Evolutionary conservation across 1,140 invertebrate species (phyloP).

Genomic region (Delia radicum): DNA sequence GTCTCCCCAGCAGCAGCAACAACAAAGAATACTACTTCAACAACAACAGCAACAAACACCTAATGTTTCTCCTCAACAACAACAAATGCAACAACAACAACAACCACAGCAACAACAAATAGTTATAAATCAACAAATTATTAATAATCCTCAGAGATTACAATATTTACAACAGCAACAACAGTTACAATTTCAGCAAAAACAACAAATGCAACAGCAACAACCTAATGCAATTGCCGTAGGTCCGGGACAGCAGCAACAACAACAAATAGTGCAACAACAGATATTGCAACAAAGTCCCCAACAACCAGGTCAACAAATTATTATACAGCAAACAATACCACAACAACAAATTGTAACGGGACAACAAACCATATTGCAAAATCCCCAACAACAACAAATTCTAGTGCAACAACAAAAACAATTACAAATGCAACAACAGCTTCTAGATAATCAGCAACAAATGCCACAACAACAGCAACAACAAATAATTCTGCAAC

Average conservation of each 20-base stretch:
- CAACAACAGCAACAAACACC: conserved; percentile 32
- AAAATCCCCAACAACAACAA: conserved; percentile 26
- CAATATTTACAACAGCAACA: conserved; percentile 52
- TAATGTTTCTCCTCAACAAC: conserved; percentile 29
- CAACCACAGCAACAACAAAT: conserved; percentile 49
- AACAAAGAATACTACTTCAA: conserved; percentile 33
- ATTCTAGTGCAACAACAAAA: conserved; percentile 27
- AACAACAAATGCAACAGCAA: conserved; percentile 32
- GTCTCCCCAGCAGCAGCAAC: conserved; percentile 38
- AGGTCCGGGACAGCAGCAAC: conserved; percentile 30
- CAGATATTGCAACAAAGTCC: conserved; percentile 31
- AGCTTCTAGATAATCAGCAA: conserved; percentile 23
- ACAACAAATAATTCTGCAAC: conserved; percentile 39
- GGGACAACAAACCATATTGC: conserved; percentile 31
- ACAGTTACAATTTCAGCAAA: conserved; percentile 41
- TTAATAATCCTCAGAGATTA: conserved; percentile 43
- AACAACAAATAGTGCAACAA: conserved; percentile 42
- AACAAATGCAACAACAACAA: conserved; percentile 38
- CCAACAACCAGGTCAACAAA: conserved; percentile 30
- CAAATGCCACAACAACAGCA: conserved; percentile 50
- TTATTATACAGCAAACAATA: conserved; percentile 27
- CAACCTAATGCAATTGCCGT: conserved; percentile 31
- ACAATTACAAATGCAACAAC: conserved; percentile 22
- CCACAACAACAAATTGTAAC: conserved; percentile 29
- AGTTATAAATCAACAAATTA: conserved; percentile 51